These are phyloP conservation scores for Myotis lucifugus DNA, from an alignment of 2,113 vertebrate genomes.

Conservation along the genomic window DNA sequence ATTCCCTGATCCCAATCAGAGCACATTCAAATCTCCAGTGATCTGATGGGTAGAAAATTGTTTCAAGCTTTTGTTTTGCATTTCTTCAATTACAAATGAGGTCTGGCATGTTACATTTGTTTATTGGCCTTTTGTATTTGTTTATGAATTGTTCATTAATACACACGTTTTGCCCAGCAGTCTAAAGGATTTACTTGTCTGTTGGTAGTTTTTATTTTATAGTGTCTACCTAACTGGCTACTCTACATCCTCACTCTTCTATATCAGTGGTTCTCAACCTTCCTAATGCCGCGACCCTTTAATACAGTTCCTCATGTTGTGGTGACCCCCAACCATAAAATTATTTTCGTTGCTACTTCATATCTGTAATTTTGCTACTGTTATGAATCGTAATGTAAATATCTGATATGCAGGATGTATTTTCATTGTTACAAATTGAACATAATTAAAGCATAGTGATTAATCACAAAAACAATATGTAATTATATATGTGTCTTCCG, in stretches of 20 bases:
- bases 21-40: neutral
- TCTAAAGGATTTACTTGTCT: neutral
- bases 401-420: too few relatives aligned
- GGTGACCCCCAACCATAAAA: too few relatives aligned
- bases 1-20: neutral
- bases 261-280: too few relatives aligned
- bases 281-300: too few relatives aligned
- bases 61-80: conserved; percentile 30
- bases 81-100: neutral
- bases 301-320: too few relatives aligned
- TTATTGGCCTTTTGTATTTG: conserved; percentile 7
- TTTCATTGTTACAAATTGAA: too few relatives aligned
- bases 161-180: neutral
- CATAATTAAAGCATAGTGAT: too few relatives aligned
- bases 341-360: too few relatives aligned
- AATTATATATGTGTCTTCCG: too few relatives aligned
- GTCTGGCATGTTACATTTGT: neutral
- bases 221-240: neutral
- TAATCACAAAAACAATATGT: too few relatives aligned
- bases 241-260: neutral
- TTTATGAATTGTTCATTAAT: neutral
- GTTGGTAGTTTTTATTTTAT: neutral
- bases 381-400: too few relatives aligned
- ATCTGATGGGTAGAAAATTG: neutral
- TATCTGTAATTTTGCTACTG: too few relatives aligned